These are phyloP conservation scores for Ooceraea biroi DNA, from an alignment of 1,140 invertebrate genomes.

Conservation along the genomic window DNA sequence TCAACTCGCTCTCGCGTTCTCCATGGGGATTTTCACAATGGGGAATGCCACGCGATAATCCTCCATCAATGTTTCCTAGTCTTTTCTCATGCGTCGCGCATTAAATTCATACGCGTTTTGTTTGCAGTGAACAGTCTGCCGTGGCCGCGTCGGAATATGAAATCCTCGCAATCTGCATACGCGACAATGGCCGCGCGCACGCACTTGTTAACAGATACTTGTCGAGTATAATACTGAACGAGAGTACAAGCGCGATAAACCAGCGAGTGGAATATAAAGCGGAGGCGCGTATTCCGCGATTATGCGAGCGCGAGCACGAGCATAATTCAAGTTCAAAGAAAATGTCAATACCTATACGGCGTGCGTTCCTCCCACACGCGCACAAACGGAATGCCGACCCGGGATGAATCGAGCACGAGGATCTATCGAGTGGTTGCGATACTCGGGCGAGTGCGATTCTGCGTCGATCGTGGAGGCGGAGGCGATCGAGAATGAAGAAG, in stretches of 20 bases:
- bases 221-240: slow-evolving; percentile 20
- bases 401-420: slow-evolving; percentile 29
- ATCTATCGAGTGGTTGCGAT: slow-evolving; percentile 31
- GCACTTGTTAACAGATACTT: slow-evolving; percentile 57
- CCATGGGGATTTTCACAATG: too few relatives aligned
- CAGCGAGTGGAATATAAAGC: slow-evolving; percentile 30
- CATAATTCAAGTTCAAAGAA: slow-evolving; percentile 62
- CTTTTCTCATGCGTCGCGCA: not conserved
- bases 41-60: slow-evolving; percentile 34
- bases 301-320: not conserved
- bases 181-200: slow-evolving; percentile 24
- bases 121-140: slow-evolving; percentile 29
- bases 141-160: not conserved
- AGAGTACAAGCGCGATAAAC: slow-evolving; percentile 27
- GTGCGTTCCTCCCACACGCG: slow-evolving; percentile 10
- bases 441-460: slow-evolving; percentile 36
- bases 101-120: slow-evolving; percentile 29
- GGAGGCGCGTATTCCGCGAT: slow-evolving; percentile 32
- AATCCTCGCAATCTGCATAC: slow-evolving; percentile 38
- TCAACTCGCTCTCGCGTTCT: slow-evolving; percentile 2
- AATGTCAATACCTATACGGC: slow-evolving; percentile 39
- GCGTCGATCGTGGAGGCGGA: slow-evolving; percentile 57
- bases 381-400: not conserved
- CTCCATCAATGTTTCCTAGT: slow-evolving; percentile 2
- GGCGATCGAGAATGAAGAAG: slow-evolving; percentile 53